A percentile compares a stretch with the other conserved stretches of the same genome.
Evolutionary conservation across 2,113 vertebrate species (phyloP).

Genomic region (Origma solitaria): DNA sequence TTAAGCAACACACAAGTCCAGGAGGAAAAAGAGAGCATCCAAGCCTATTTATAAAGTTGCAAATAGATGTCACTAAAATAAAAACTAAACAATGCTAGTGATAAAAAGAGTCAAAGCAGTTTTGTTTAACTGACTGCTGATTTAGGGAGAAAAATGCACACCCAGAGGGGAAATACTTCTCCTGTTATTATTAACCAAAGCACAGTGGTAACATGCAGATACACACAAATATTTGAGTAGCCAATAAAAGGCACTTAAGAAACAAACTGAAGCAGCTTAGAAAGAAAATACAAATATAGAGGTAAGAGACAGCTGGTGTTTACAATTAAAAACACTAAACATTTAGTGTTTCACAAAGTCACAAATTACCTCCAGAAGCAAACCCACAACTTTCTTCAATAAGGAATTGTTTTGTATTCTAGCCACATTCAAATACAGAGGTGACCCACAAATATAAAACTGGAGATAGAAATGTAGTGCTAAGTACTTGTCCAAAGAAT

Average conservation of each 20-base stretch:
- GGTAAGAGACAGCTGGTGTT: not conserved
- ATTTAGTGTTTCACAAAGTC: not conserved
- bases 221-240: slow-evolving; percentile 17
- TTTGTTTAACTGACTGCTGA: not conserved
- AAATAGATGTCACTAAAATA: not conserved
- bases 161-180: slow-evolving; percentile 21
- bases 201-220: not conserved
- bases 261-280: not conserved
- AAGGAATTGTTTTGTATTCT: not conserved
- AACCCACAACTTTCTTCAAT: not conserved
- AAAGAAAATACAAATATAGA: not conserved
- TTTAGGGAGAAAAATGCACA: slow-evolving; percentile 2
- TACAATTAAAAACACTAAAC: not conserved
- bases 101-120: not conserved
- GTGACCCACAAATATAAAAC: not conserved
- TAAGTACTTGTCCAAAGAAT: not conserved
- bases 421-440: not conserved
- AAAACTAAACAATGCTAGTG: not conserved
- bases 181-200: slow-evolving; percentile 7
- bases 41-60: not conserved
- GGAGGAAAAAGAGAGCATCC: not conserved
- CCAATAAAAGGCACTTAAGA: not conserved
- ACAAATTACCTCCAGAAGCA: not conserved
- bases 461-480: not conserved
- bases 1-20: not conserved